Conservation (phyloP, 2,888 invertebrate species). For the Linnaemya tessellans region DNA sequence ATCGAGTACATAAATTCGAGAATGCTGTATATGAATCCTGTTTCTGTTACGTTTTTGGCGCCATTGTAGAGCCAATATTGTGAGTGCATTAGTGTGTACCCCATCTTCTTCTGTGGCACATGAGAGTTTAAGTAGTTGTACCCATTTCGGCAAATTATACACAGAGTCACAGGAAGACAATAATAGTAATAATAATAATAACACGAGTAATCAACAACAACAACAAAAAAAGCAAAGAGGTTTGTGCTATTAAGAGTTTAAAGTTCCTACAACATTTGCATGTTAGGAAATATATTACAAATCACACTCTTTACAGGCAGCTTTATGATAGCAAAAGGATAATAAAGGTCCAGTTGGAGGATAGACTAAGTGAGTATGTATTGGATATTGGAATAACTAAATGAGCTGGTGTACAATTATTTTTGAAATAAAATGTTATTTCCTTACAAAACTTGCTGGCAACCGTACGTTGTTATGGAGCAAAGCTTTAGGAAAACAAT, state of each 20-base stretch:
- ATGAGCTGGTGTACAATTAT: not conserved
- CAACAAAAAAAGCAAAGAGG: conserved; percentile 14
- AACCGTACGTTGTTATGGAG: not conserved
- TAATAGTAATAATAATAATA: too few relatives aligned
- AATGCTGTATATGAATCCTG: conserved; percentile 36
- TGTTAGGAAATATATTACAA: not conserved
- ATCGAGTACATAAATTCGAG: conserved; percentile 32
- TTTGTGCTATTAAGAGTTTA: conserved; percentile 2
- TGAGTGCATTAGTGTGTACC: conserved; percentile 29
- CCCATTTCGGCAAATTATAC: conserved; percentile 33
- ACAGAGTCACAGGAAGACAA: not conserved
- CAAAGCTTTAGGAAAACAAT: not conserved
- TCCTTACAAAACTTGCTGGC: not conserved
- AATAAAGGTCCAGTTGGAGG: conserved; percentile 7
- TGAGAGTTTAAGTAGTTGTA: conserved; percentile 42
- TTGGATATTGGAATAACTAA: not conserved
- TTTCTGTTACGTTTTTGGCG: conserved; percentile 67
- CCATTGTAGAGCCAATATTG: conserved; percentile 62
- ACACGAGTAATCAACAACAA: not conserved
- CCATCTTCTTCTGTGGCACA: not conserved
- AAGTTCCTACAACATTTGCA: conserved; percentile 16
- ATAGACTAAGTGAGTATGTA: conserved; percentile 51
- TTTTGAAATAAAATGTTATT: conserved; percentile 12
- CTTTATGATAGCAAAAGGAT: conserved; percentile 45
- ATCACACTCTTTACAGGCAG: not conserved